These are phyloP conservation scores for Porites australiensis DNA, from an alignment of 64 coral and sea anemone genomes.

Conservation along the genomic window DNA sequence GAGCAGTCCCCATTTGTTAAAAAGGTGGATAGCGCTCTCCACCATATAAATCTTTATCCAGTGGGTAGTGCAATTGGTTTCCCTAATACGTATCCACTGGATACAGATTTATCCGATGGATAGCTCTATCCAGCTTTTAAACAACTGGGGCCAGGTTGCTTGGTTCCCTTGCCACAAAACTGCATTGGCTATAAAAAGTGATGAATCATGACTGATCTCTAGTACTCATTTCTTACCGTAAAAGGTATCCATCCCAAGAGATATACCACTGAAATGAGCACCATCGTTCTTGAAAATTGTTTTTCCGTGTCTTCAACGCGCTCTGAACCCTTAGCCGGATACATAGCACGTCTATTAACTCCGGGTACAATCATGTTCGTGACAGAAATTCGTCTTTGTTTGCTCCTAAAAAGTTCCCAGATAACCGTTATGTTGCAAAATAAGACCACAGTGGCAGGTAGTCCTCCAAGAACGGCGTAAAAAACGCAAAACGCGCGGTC, in stretches of 20 bases:
- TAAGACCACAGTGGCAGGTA: conserved; percentile 65
- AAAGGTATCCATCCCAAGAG: conserved; percentile 87
- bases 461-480: conserved; percentile 65
- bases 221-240: conserved; percentile 62
- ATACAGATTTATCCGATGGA: no score
- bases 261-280: conserved; percentile 81
- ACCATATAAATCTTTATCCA: no score
- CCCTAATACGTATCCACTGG: no score
- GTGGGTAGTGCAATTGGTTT: no score
- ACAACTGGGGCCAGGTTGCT: no score
- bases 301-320: conserved; percentile 45
- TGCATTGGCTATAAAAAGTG: no score
- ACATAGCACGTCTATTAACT: background rate
- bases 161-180: no score
- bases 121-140: no score
- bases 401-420: conserved; percentile 57
- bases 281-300: conserved; percentile 89
- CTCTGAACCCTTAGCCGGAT: background rate
- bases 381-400: conserved; percentile 27
- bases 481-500: conserved; percentile 75
- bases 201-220: background rate
- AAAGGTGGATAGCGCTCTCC: no score
- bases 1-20: no score
- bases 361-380: conserved; percentile 24
- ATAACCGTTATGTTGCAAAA: conserved; percentile 84